Evolutionary conservation across 2,888 invertebrate species (phyloP).

Genomic region (Microplitis manilae): DNA sequence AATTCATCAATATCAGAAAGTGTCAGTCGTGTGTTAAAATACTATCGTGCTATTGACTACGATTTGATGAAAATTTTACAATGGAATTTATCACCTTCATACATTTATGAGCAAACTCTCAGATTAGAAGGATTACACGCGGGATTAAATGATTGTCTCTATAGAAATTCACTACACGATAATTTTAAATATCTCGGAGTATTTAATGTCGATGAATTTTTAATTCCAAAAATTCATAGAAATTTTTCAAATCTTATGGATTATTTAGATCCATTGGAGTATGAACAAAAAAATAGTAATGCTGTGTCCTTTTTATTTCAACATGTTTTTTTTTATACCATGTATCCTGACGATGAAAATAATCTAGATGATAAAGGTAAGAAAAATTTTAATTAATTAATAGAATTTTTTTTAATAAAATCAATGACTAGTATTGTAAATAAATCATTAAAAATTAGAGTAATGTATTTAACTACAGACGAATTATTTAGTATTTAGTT

Average conservation of each 20-base stretch:
- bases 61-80: constrained; percentile 61
- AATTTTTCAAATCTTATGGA: constrained; percentile 54
- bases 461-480: background rate
- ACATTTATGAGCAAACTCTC: constrained; percentile 66
- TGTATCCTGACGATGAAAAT: constrained; percentile 70
- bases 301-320: constrained; percentile 71
- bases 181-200: constrained; percentile 55
- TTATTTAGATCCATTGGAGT: constrained; percentile 44
- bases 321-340: constrained; percentile 73
- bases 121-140: constrained; percentile 66
- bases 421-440: background rate
- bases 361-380: constrained; percentile 48
- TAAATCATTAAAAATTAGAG: background rate
- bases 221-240: constrained; percentile 57
- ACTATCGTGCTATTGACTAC: constrained; percentile 63
- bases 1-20: constrained; percentile 67
- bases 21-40: constrained; percentile 66
- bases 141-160: constrained; percentile 64
- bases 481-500: background rate
- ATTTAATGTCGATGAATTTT: constrained; percentile 64
- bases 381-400: constrained; percentile 5
- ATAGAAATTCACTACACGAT: constrained; percentile 63
- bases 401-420: background rate
- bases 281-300: constrained; percentile 54
- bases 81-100: constrained; percentile 67